Conservation (phyloP, 2,888 invertebrate genomes). For the Volucella zonaria region DNA sequence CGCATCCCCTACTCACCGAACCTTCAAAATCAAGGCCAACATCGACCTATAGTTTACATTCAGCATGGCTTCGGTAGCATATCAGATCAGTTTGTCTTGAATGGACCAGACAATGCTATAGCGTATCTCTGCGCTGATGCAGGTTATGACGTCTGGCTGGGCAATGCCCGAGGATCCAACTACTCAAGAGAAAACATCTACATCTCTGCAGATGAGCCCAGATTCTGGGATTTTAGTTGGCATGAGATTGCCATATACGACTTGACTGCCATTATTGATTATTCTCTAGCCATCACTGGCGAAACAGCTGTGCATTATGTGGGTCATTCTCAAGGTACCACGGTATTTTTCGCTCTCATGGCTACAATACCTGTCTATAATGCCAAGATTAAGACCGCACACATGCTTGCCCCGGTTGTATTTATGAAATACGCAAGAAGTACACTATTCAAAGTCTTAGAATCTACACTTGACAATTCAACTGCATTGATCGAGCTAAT, state of each 20-base stretch:
- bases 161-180: constrained; percentile 89
- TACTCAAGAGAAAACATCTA: constrained; percentile 80
- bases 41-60: constrained; percentile 84
- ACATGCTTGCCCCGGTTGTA: constrained; percentile 86
- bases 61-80: constrained; percentile 92
- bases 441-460: constrained; percentile 81
- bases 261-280: constrained; percentile 91
- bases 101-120: constrained; percentile 85
- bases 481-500: no score
- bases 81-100: constrained; percentile 84
- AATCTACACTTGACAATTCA: constrained; percentile 77
- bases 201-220: constrained; percentile 72
- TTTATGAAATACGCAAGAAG: constrained; percentile 85
- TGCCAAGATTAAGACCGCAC: constrained; percentile 82
- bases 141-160: constrained; percentile 91
- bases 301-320: constrained; percentile 84
- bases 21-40: constrained; percentile 78
- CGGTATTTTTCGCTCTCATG: constrained; percentile 88
- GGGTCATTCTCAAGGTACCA: constrained; percentile 95
- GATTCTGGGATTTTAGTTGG: constrained; percentile 85
- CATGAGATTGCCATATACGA: constrained; percentile 94
- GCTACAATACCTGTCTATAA: constrained; percentile 82
- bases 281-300: constrained; percentile 81
- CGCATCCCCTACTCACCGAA: constrained; percentile 85
- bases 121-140: constrained; percentile 85